Evolutionary conservation across 2,888 invertebrate species (phyloP).

Genomic region (Suillia variegata): DNA sequence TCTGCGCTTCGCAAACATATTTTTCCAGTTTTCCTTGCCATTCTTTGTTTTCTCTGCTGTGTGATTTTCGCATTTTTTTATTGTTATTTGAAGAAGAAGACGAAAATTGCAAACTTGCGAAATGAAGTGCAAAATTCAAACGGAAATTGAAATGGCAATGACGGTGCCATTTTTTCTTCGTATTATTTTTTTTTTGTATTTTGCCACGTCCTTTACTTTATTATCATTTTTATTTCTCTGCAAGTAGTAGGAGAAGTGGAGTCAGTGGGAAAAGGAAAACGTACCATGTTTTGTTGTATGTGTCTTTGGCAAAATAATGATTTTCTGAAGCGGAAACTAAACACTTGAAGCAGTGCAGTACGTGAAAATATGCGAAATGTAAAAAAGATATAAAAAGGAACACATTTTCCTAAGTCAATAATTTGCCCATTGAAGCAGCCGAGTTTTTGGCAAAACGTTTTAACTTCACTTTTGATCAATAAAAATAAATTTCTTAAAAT

Average conservation of each 20-base stretch:
- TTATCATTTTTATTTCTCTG: slow-evolving; percentile 28
- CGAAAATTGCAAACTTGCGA: slow-evolving; percentile 53
- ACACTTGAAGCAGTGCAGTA: slow-evolving; percentile 38
- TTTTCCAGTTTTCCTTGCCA: slow-evolving; percentile 25
- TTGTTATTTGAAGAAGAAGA: slow-evolving; percentile 21
- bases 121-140: slow-evolving; percentile 56
- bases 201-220: slow-evolving; percentile 14
- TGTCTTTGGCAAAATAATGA: slow-evolving; percentile 38
- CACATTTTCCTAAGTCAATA: too few species aligned
- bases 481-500: too few species aligned
- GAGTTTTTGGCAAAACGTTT: too few species aligned
- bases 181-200: slow-evolving; percentile 2
- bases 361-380: neutral
- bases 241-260: neutral
- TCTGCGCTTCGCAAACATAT: slow-evolving; percentile 28
- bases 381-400: too few species aligned
- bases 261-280: too few species aligned
- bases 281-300: too few species aligned
- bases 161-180: slow-evolving; percentile 31
- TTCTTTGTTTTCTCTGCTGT: slow-evolving; percentile 12
- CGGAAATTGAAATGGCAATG: slow-evolving; percentile 55
- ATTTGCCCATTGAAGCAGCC: too few species aligned
- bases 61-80: slow-evolving; percentile 4
- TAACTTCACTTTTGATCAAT: too few species aligned
- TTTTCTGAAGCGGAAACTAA: slow-evolving; percentile 51